A percentile compares a stretch with the other conserved stretches of the same genome.
These are phyloP conservation scores for Hipparchia semele DNA, from an alignment of 2,888 invertebrate species.

Conservation along the genomic window DNA sequence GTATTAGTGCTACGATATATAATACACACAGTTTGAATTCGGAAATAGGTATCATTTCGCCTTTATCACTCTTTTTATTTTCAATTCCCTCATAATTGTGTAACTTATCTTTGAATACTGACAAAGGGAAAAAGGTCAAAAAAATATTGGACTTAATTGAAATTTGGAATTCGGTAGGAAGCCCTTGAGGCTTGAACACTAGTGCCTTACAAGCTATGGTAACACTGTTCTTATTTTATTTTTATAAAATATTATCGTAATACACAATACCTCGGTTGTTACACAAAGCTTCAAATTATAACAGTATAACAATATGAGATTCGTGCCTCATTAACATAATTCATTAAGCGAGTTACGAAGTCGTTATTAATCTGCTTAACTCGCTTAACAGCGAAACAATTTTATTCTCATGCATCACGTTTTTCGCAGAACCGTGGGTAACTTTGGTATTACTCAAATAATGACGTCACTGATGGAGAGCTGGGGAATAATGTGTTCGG, in stretches of 20 bases:
- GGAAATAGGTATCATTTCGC: neutral
- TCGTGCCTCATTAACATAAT: slow-evolving; percentile 21
- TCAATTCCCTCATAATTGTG: too few relatives aligned
- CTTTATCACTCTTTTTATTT: neutral
- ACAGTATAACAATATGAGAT: slow-evolving; percentile 17
- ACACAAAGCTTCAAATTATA: slow-evolving; percentile 18
- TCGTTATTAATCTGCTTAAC: slow-evolving; percentile 20
- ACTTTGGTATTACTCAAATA: neutral
- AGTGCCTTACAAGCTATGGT: neutral
- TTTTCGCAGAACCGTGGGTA: neutral
- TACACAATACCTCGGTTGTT: slow-evolving; percentile 5
- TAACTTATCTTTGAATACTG: too few relatives aligned
- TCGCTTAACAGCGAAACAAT: slow-evolving; percentile 10
- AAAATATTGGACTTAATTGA: too few relatives aligned
- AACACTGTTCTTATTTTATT: neutral
- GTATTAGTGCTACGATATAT: neutral
- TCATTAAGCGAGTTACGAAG: slow-evolving; percentile 22
- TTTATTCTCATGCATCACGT: slow-evolving; percentile 5
- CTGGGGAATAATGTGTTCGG: neutral
- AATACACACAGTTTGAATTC: neutral
- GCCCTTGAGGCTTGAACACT: too few relatives aligned
- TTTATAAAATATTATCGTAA: neutral
- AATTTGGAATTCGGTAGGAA: too few relatives aligned
- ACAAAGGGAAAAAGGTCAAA: too few relatives aligned
- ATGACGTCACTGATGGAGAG: neutral